Conservation (phyloP, 2,113 vertebrate genomes). For the Oreochromis aureus region DNA sequence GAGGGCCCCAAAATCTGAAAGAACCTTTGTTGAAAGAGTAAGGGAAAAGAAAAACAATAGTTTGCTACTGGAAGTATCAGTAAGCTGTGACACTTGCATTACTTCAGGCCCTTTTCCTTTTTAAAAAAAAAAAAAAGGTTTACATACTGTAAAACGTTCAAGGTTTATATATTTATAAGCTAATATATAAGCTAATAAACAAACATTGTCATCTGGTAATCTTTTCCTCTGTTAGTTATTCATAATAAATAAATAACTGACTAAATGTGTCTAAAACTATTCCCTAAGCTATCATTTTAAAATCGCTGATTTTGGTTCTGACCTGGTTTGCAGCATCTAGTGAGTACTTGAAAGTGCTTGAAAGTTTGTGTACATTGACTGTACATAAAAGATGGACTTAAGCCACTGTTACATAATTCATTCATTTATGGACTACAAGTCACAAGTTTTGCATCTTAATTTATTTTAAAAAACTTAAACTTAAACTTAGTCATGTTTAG, state of each 20-base stretch:
- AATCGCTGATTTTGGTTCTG: not conserved
- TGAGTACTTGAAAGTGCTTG: not conserved
- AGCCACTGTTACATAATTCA: not conserved
- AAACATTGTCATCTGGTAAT: no score
- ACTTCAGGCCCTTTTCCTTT: not conserved
- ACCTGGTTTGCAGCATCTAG: no score
- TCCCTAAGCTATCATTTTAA: not conserved
- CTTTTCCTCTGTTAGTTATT: no score
- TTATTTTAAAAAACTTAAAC: not conserved
- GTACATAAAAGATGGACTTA: not conserved
- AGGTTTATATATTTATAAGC: not conserved
- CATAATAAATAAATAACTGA: not conserved
- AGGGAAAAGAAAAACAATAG: not conserved
- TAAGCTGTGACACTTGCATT: not conserved
- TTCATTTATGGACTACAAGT: not conserved
- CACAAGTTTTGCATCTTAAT: not conserved
- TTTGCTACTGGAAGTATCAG: not conserved
- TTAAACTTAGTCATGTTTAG: not conserved
- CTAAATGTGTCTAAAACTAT: not conserved
- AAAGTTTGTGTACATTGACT: accelerated
- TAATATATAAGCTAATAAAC: not conserved
- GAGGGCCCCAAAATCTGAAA: not conserved
- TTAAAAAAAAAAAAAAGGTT: not conserved
- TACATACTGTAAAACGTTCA: not conserved
- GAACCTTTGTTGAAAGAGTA: not conserved